A percentile compares a stretch with the other conserved stretches of the same genome.
Conservation (phyloP, 2,888 invertebrate species). For the Trissolcus brochymenae region DNA sequence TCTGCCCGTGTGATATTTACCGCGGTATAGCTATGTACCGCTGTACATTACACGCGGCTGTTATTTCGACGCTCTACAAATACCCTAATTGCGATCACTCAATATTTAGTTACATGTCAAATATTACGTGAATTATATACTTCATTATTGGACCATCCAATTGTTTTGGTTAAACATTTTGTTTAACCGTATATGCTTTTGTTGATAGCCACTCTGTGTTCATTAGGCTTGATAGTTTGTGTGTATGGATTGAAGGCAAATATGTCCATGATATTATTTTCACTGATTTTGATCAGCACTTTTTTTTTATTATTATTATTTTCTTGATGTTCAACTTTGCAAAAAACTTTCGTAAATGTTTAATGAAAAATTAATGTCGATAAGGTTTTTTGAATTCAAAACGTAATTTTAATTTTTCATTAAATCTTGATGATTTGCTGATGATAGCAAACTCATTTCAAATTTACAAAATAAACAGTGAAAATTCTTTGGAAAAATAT, state of each 20-base stretch:
- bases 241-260: constrained; percentile 20
- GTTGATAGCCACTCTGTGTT: constrained; percentile 12
- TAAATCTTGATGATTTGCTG: no score
- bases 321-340: no score
- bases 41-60: constrained; percentile 52
- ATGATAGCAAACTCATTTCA: no score
- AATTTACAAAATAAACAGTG: no score
- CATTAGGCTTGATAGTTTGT: constrained; percentile 10
- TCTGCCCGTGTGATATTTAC: constrained; percentile 64
- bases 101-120: constrained; percentile 54
- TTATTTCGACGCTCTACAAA: constrained; percentile 47
- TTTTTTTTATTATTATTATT: no score
- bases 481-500: no score
- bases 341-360: no score
- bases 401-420: no score
- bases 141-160: constrained; percentile 42
- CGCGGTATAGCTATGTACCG: constrained; percentile 57
- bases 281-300: no score
- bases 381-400: no score
- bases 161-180: constrained; percentile 34
- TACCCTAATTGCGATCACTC: constrained; percentile 55
- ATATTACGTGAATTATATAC: constrained; percentile 52
- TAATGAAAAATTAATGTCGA: no score
- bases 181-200: constrained; percentile 11
- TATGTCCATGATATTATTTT: constrained; percentile 12